A percentile compares a stretch with the other conserved stretches of the same genome.
Evolutionary conservation across 2,797 vertebrate species (phyloP).

Genomic region (Thaleichthys pacificus): DNA sequence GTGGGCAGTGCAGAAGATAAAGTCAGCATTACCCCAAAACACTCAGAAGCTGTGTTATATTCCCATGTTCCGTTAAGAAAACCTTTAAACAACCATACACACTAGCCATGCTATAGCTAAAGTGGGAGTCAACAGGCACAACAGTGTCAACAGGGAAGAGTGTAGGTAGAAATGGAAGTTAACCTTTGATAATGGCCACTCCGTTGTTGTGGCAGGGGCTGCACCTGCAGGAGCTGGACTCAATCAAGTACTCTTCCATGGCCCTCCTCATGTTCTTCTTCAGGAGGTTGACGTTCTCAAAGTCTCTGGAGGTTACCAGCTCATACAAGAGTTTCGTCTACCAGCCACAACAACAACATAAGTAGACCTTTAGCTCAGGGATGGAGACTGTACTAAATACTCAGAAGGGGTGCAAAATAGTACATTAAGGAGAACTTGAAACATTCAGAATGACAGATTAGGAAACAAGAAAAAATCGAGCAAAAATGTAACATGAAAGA

Average conservation of each 20-base stretch:
- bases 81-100: too few relatives aligned
- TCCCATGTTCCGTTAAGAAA: neutral
- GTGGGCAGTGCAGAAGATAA: constrained; percentile 31
- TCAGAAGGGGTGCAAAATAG: neutral
- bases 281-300: constrained; percentile 68
- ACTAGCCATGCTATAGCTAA: too few relatives aligned
- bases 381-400: neutral
- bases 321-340: constrained; percentile 85
- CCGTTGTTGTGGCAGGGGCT: constrained; percentile 86
- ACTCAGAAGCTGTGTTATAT: neutral
- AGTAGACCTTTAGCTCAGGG: neutral
- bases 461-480: neutral
- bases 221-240: constrained; percentile 84
- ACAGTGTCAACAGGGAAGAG: too few relatives aligned
- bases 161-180: neutral
- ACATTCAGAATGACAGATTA: neutral
- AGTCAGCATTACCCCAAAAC: neutral
- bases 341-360: constrained; percentile 14
- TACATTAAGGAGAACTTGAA: neutral
- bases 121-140: too few relatives aligned
- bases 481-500: neutral
- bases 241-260: constrained; percentile 81
- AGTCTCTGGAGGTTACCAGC: constrained; percentile 80
- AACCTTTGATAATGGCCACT: constrained; percentile 84
- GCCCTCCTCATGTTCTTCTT: constrained; percentile 84